These are phyloP conservation scores for Abscondita cerata DNA, from an alignment of 2,888 invertebrate species.

Conservation along the genomic window DNA sequence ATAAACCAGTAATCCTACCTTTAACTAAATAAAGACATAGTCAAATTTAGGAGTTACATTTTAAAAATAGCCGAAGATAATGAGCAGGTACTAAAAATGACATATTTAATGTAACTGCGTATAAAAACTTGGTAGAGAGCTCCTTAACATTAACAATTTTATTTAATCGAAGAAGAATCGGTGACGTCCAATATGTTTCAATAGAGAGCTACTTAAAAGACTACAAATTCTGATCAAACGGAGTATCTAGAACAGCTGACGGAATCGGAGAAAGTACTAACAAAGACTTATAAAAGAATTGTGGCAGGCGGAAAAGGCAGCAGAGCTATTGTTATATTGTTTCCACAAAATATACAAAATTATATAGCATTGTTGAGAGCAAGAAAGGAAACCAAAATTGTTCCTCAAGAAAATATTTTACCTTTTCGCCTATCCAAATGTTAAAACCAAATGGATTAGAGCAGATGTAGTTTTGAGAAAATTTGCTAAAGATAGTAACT, in stretches of 20 bases:
- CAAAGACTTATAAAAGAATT: slow-evolving; percentile 22
- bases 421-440: no score
- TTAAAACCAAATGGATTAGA: no score
- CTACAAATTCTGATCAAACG: slow-evolving; percentile 13
- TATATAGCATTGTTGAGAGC: no score
- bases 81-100: slow-evolving; percentile 24
- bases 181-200: slow-evolving; percentile 31
- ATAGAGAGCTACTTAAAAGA: slow-evolving; percentile 19
- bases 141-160: slow-evolving; percentile 28
- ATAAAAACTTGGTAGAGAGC: slow-evolving; percentile 37
- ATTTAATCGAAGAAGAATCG: slow-evolving; percentile 33
- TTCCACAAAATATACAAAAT: no score
- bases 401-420: no score
- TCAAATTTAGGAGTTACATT: slow-evolving; percentile 39
- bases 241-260: slow-evolving; percentile 26
- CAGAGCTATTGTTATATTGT: no score
- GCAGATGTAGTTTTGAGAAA: no score
- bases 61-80: slow-evolving; percentile 20
- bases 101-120: slow-evolving; percentile 31
- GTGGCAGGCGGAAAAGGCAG: neutral
- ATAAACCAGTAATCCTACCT: slow-evolving; percentile 41
- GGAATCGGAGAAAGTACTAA: slow-evolving; percentile 27
- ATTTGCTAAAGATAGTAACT: no score
- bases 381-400: no score
- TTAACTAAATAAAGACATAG: slow-evolving; percentile 40